Percentiles rank a stretch among this genome's conserved stretches.
Conservation (phyloP, 1,140 invertebrate species). For the Sminthurides bifidus region DNA sequence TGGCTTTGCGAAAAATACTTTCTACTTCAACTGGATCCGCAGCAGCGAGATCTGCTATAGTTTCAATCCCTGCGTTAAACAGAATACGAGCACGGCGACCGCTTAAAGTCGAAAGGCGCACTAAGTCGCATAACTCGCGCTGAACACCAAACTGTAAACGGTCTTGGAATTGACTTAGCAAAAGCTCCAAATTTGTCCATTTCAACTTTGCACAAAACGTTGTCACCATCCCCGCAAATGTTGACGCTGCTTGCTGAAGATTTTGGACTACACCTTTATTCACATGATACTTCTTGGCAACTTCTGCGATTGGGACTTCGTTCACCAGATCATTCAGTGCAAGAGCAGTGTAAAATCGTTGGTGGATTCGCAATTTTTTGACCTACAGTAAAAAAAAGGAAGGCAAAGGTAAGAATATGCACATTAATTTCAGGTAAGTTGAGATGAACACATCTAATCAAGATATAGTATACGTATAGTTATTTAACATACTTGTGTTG, state of each 20-base stretch:
- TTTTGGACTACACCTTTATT: slow-evolving; percentile 76
- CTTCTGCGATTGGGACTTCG: slow-evolving; percentile 66
- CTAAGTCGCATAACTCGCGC: slow-evolving; percentile 79
- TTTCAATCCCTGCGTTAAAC: slow-evolving; percentile 68
- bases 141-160: slow-evolving; percentile 89
- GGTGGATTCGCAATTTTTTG: slow-evolving; percentile 34
- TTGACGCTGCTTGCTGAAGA: slow-evolving; percentile 86
- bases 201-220: slow-evolving; percentile 84
- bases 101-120: slow-evolving; percentile 71
- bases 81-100: slow-evolving; percentile 70
- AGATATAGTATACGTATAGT: background rate
- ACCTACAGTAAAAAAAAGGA: slow-evolving; percentile 3
- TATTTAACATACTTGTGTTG: slow-evolving; percentile 37
- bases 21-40: slow-evolving; percentile 35
- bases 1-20: background rate
- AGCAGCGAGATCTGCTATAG: slow-evolving; percentile 61
- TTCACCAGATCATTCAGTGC: slow-evolving; percentile 86
- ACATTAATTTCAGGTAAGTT: background rate
- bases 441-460: too few species aligned
- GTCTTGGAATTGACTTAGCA: slow-evolving; percentile 85
- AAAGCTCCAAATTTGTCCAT: slow-evolving; percentile 78
- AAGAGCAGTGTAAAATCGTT: slow-evolving; percentile 81
- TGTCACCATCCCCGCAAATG: slow-evolving; percentile 90
- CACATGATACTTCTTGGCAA: slow-evolving; percentile 71
- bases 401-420: background rate